Conservation (phyloP, 1,140 invertebrate species). For the Drosophila simulans region DNA sequence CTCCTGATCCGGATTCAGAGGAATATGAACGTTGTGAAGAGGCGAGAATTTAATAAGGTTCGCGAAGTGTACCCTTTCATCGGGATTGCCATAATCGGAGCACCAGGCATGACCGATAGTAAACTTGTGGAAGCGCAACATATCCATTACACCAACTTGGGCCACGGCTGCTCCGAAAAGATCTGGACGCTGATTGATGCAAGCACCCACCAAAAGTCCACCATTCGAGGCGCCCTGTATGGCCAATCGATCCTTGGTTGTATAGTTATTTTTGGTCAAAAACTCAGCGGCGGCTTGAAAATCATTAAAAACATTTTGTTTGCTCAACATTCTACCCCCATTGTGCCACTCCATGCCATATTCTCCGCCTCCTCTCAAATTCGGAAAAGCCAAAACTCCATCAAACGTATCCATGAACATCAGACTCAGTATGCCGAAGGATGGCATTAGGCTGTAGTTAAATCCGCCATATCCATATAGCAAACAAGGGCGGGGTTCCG, state of each 20-base stretch:
- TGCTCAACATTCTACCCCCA: slow-evolving; percentile 94
- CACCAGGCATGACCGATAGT: slow-evolving; percentile 99
- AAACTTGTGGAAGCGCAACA: slow-evolving; percentile 99
- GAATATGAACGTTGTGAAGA: slow-evolving; percentile 94
- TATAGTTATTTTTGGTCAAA: slow-evolving; percentile 93
- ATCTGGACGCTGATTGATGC: slow-evolving; percentile 97
- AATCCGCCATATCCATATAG: slow-evolving; percentile 99
- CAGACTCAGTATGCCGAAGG: slow-evolving; percentile 87
- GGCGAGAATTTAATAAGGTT: slow-evolving; percentile 97
- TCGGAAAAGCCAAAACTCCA: slow-evolving; percentile 95
- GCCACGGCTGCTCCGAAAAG: slow-evolving; percentile 96
- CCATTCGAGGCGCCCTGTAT: slow-evolving; percentile 99
- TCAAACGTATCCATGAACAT: slow-evolving; percentile 96
- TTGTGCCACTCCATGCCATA: slow-evolving; percentile 99
- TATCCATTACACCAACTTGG: slow-evolving; percentile 98
- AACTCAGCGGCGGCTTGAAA: slow-evolving; percentile 97
- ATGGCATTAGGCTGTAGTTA: slow-evolving; percentile 95
- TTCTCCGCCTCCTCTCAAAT: slow-evolving; percentile 98
- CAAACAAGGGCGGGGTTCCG: slow-evolving; percentile 90
- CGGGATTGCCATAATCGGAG: slow-evolving; percentile 97
- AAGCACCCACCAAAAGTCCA: slow-evolving; percentile 96
- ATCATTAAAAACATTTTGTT: slow-evolving; percentile 99
- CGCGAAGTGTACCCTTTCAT: slow-evolving; percentile 94
- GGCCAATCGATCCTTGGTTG: slow-evolving; percentile 90
- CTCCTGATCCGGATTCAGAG: slow-evolving; percentile 86